Evolutionary conservation across 1,140 invertebrate species (phyloP), one percentile per base, ranked within the genome.

Genomic region (Anastrepha obliqua): DNA sequence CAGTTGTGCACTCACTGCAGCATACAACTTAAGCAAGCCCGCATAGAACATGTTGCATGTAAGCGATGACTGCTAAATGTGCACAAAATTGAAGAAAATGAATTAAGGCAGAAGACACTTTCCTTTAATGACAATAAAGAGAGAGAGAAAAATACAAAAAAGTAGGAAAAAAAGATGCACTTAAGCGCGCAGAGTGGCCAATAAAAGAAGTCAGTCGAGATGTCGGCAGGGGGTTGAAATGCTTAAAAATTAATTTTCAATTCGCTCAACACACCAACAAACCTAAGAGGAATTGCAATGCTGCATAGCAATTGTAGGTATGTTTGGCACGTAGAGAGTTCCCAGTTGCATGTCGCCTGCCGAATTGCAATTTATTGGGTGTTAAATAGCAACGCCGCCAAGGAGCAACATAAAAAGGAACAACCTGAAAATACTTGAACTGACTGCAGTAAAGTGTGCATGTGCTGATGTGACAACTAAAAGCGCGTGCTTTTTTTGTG

Each of bases 291-390:
- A 51, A 81, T 55, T 81, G 47, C 74, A 81, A 0, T 29, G 47
- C 17, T 55, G 64, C 6, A 29, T 5, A 29, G 13, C 15, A n/a
- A 17, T 15, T 62, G 60, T 62, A n/a, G 4, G 74, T 29, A 17
- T 81, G 64, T 67, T 81, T 55, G 74, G 47, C 74, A 81, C 47
- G 74, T 81, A 55, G 55, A 47, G 2, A 81, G 47, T 55, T 81
- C 6, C 4, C 74, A 29, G n/a, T 20, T 55, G 47, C 74, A 29
- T 81, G 74, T 81, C 74, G 51, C 47, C 47, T 81, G 74, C 44
- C 74, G 74, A 81, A 81, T 81, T 81, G 74, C 74, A 81, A 81
- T 81, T 81, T 81, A 81, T 81, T 81, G 74, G 74, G 74, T 81
- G 74, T 81, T 81, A 81, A 81, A 81, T 81, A n/a, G 74, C 47